Base-by-base conservation (phyloP, 2,888 invertebrate genomes). In the Dicycla oo region DNA sequence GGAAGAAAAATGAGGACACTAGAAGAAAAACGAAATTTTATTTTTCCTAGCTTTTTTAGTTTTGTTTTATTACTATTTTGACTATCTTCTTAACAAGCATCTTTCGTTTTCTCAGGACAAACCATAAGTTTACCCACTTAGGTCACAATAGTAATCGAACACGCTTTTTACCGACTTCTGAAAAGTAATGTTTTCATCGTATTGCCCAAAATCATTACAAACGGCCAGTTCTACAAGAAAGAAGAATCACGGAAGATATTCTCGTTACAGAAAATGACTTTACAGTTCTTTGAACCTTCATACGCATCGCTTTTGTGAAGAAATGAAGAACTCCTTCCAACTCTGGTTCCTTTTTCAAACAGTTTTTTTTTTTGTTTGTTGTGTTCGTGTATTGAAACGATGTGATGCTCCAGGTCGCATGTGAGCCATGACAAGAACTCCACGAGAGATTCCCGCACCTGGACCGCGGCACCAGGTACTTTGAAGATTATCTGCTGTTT, bases 381-480 rank as follows among this genome's bases (percentile, higher is more conserved):
- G 53, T 73, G 58, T 69, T 65, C 23, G 66, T 73, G 54, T 80
- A 63, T 73, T 66, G 66, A 78, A 82, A 72, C 47, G 67, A 82
- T 81, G 86, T 91, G 90, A 91, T 93, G 89, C 90, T 86, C 88
- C 95, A 95, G 95, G 94, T 95, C 95, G 75, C 93, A 94, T 92
- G 93, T 94, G 85, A 93, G 90, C 91, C 94, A 94, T 89, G 95
- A 96, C 89, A 95, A 96, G 92, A 89, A 89, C 62, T 88, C 93
- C 43, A 81, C 93, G 62, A 88, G 95, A 88, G 95, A 96, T 62
- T 88, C 92, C 40, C 90, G 95, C 43, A 87, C 93, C 54, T 95
- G 95, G 95, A 93, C 93, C n/a, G 81, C 92, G 57, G 87, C 92
- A 54, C 90, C 85, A 88, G 86, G 87, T 87, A 87, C 80, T 89